Evolutionary conservation across 2,797 vertebrate genomes (phyloP).

Genomic region (Sciurus carolinensis): DNA sequence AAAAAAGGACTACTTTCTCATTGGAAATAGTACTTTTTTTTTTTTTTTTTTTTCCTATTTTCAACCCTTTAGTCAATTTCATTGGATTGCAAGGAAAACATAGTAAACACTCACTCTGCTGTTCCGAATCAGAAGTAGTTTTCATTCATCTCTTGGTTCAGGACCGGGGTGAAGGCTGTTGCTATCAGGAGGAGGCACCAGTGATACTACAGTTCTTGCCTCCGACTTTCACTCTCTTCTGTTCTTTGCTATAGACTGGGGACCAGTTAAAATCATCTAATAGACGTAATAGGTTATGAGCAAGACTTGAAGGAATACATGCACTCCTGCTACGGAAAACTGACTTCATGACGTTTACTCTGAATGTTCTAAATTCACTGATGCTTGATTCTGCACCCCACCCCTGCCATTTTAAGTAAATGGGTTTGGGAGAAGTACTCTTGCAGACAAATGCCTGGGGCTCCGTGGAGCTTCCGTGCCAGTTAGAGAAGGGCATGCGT

Average conservation of each 20-base stretch:
- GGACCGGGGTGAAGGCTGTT: not conserved
- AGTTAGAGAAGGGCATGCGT: not conserved
- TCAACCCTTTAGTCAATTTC: not conserved
- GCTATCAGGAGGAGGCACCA: fast-evolving
- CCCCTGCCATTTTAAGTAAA: not conserved
- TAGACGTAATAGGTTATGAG: not conserved
- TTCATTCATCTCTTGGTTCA: not conserved
- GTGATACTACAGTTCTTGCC: not conserved
- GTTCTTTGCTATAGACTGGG: not conserved
- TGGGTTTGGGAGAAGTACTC: too few species aligned
- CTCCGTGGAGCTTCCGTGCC: not conserved
- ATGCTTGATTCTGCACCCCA: not conserved
- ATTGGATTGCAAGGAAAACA: not conserved
- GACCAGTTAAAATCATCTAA: not conserved
- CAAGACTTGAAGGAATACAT: not conserved
- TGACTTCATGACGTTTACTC: not conserved
- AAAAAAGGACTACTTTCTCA: not conserved
- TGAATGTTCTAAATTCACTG: not conserved
- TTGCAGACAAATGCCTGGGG: too few species aligned
- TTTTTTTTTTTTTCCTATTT: not conserved
- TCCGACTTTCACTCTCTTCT: not conserved
- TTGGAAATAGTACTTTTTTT: not conserved
- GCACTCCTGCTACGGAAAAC: not conserved
- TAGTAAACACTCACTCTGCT: too few species aligned
- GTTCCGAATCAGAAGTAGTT: not conserved